These are phyloP conservation scores for Sebastes fasciatus DNA, from an alignment of 2,113 vertebrate species.

Conservation along the genomic window DNA sequence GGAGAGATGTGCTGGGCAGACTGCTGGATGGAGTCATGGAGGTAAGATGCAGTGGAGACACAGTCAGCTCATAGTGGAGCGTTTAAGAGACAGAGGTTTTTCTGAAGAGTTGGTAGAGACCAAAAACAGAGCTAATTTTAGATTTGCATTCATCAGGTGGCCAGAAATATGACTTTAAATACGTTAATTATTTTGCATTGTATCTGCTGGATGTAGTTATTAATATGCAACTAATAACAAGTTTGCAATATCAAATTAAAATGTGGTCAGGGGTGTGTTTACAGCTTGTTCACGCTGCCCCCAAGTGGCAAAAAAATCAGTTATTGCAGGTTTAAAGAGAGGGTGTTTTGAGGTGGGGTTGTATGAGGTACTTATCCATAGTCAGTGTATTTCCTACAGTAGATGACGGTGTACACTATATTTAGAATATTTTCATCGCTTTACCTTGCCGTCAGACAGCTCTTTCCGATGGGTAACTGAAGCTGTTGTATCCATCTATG, in stretches of 20 bases:
- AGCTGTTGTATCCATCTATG: too few species aligned
- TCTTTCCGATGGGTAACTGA: too few species aligned
- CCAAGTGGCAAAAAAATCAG: background rate
- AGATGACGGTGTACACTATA: too few species aligned
- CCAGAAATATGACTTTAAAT: background rate
- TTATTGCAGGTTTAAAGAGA: background rate
- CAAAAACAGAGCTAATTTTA: background rate
- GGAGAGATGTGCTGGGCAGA: conserved; percentile 92
- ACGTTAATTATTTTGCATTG: background rate
- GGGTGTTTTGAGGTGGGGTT: too few species aligned
- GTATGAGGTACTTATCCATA: too few species aligned
- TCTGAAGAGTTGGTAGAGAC: too few species aligned
- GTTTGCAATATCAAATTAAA: background rate
- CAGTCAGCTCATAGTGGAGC: background rate
- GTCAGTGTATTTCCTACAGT: too few species aligned
- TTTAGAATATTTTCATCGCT: too few species aligned
- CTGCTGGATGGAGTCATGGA: conserved; percentile 93
- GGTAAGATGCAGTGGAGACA: conserved; percentile 75
- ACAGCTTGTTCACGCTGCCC: background rate
- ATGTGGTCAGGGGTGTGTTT: background rate
- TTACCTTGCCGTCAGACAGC: too few species aligned
- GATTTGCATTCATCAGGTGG: background rate
- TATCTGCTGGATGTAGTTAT: background rate
- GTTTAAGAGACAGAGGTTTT: too few species aligned
- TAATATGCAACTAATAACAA: background rate